Evolutionary conservation across 1,140 invertebrate species (phyloP).

Genomic region (Glomeris maerens): DNA sequence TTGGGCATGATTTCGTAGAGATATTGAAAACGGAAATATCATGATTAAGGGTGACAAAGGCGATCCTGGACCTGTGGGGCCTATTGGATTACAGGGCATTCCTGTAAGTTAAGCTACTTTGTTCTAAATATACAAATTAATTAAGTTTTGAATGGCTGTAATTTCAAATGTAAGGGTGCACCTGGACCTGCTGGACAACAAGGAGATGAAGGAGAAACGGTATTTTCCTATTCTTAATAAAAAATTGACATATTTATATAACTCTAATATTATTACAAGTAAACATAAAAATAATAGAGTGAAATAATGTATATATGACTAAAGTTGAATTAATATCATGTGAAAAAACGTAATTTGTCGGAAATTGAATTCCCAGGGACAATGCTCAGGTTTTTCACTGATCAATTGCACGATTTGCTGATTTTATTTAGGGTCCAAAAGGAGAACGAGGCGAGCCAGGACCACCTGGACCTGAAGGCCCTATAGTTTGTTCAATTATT

Average conservation of each 20-base stretch:
- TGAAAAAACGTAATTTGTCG: too few relatives aligned
- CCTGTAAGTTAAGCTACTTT: constrained; percentile 11
- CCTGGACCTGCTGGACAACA: constrained; percentile 22
- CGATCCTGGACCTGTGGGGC: constrained; percentile 21
- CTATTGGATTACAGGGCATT: constrained; percentile 22
- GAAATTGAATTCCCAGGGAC: too few relatives aligned
- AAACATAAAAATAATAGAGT: too few relatives aligned
- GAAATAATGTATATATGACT: too few relatives aligned
- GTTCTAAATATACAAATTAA: constrained; percentile 1
- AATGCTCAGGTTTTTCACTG: too few relatives aligned
- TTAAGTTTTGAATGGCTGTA: background rate
- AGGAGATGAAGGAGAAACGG: constrained; percentile 22
- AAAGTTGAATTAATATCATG: too few relatives aligned
- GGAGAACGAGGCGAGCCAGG: constrained; percentile 26
- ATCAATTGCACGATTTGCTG: background rate
- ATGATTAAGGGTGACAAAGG: constrained; percentile 17
- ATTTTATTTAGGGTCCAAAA: constrained; percentile 14
- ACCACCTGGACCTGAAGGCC: constrained; percentile 25
- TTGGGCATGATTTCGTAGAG: too few relatives aligned
- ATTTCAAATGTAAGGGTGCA: constrained; percentile 10
- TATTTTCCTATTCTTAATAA: constrained; percentile 2
- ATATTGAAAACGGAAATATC: too few relatives aligned
- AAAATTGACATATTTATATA: background rate
- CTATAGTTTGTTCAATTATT: too few relatives aligned
- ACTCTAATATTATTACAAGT: too few relatives aligned